Evolutionary conservation across 92 coral and sea anemone species (phyloP).

Genomic region (Zoanthus sansibaricus): DNA sequence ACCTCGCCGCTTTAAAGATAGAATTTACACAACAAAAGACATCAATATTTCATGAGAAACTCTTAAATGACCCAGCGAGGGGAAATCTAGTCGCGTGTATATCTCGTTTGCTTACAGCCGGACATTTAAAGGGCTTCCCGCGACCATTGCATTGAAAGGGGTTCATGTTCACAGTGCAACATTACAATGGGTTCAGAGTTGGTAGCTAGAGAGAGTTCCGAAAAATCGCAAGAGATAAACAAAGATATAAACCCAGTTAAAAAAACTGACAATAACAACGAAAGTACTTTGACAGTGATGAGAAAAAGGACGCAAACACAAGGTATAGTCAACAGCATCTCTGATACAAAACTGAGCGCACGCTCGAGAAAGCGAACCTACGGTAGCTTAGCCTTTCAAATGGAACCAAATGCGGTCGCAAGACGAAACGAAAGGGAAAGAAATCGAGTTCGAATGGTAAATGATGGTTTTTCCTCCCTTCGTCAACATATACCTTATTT

Average conservation of each 20-base stretch:
- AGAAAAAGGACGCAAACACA: conserved; percentile 38
- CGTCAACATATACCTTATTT: conserved; percentile 97
- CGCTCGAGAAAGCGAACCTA: conserved; percentile 59
- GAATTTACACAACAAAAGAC: conserved; percentile 88
- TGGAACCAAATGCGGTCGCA: conserved; percentile 91
- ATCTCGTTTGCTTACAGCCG: conserved; percentile 8
- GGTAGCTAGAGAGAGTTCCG: conserved; percentile 40
- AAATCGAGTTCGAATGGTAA: conserved; percentile 96
- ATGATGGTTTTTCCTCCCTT: conserved; percentile 92
- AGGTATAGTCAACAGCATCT: conserved; percentile 12
- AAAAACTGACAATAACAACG: conserved; percentile 21
- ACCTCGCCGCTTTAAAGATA: conserved; percentile 71
- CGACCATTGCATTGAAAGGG: conserved; percentile 28
- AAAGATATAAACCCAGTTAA: conserved; percentile 26
- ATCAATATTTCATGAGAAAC: conserved; percentile 83
- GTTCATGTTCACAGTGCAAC: conserved; percentile 37
- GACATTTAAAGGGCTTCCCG: conserved; percentile 46
- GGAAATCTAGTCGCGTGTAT: conserved; percentile 22
- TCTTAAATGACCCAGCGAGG: conserved; percentile 62
- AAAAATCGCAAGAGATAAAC: conserved; percentile 40
- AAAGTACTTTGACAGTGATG: conserved; percentile 43
- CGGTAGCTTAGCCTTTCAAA: conserved; percentile 72
- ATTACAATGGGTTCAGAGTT: conserved; percentile 49
- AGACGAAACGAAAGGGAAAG: conserved; percentile 94
- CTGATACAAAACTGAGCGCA: conserved; percentile 31